phyloP scores from a whole-genome alignment of 2,797 vertebrate genomes.

The Danionella dracula region DNA sequence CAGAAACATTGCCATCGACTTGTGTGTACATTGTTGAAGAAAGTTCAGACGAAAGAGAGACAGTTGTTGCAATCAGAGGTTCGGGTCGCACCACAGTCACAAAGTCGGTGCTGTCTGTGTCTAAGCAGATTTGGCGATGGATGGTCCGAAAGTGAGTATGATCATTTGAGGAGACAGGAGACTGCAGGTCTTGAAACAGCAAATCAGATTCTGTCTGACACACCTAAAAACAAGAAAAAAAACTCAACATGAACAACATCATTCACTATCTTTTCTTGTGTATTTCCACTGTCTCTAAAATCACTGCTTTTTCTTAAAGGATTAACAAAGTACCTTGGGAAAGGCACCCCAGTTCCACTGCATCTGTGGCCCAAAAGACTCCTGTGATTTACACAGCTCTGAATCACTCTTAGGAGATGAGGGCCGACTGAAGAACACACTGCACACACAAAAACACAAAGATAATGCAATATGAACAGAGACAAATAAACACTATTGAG shows the following conservation, averaged over 20 bases:
- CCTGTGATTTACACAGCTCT: conserved; percentile 75
- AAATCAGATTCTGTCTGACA: conserved; percentile 53
- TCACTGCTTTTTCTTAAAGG: no score
- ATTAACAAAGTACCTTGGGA: conserved; percentile 87
- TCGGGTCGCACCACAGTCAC: conserved; percentile 65
- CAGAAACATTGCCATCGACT: background rate
- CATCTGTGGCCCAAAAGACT: conserved; percentile 73
- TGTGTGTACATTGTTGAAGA: conserved; percentile 38
- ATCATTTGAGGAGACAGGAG: conserved; percentile 21
- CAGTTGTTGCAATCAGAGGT: conserved; percentile 53
- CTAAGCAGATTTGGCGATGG: conserved; percentile 67
- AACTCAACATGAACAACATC: no score
- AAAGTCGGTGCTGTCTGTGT: conserved; percentile 48
- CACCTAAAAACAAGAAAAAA: conserved; percentile 49
- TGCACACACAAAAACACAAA: conserved; percentile 37
- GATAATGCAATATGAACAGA: background rate
- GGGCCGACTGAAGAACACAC: conserved; percentile 54
- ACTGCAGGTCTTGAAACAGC: conserved; percentile 23
- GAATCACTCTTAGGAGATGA: conserved; percentile 87
- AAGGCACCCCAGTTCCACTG: conserved; percentile 93
- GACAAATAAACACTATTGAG: background rate
- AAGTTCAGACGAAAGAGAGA: conserved; percentile 32
- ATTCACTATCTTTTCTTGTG: no score
- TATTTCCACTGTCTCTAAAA: no score
- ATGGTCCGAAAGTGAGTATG: conserved; percentile 69